Conservation (phyloP, 2,888 invertebrate genomes). For the Thysanoteuthis rhombus region DNA sequence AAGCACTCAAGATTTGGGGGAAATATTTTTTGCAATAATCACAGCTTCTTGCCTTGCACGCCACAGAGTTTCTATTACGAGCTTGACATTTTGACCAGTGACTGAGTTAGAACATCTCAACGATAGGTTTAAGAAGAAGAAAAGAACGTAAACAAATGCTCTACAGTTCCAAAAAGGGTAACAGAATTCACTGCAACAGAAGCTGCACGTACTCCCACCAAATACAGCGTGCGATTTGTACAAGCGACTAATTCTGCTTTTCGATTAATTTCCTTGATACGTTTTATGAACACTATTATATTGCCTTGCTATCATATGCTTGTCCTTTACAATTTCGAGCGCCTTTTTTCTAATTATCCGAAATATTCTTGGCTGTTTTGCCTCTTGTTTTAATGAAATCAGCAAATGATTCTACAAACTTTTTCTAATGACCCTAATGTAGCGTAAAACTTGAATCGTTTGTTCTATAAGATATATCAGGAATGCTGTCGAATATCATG, state of each 20-base stretch:
- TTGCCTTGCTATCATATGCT: too few species aligned
- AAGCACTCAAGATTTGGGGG: not conserved
- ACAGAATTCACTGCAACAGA: not conserved
- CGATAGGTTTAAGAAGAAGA: not conserved
- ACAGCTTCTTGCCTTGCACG: not conserved
- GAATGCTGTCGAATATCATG: too few species aligned
- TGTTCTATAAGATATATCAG: constrained; percentile 14
- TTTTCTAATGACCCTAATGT: not conserved
- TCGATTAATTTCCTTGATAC: too few species aligned
- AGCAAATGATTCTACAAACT: constrained; percentile 16
- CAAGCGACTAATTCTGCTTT: too few species aligned
- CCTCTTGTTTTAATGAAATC: constrained; percentile 17
- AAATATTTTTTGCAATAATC: constrained; percentile 13
- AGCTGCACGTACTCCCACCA: not conserved
- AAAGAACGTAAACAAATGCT: constrained; percentile 15
- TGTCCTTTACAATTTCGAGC: too few species aligned
- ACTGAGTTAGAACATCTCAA: constrained; percentile 15
- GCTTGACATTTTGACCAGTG: constrained; percentile 26
- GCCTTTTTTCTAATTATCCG: not conserved
- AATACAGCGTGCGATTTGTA: not conserved
- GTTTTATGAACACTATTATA: too few species aligned
- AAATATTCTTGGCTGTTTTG: not conserved
- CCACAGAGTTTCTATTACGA: not conserved
- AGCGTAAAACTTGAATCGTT: not conserved
- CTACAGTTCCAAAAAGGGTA: constrained; percentile 14